These are phyloP conservation scores for Brachionus asplanchnoidis DNA, from an alignment of 1,140 invertebrate genomes.

Conservation along the genomic window DNA sequence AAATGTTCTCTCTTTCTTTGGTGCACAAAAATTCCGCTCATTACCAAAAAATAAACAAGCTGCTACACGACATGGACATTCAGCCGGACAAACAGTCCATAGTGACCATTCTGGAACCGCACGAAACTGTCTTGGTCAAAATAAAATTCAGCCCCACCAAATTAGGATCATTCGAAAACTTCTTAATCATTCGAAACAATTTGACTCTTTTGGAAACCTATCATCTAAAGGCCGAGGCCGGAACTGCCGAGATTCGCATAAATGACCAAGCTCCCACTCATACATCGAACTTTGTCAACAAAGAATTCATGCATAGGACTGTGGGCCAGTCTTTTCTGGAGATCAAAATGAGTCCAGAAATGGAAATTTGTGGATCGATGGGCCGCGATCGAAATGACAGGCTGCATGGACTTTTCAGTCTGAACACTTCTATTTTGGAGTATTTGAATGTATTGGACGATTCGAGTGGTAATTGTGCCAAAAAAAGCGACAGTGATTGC, in stretches of 20 bases:
- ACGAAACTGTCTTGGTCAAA: background rate
- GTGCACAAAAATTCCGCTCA: background rate
- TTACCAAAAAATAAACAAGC: background rate
- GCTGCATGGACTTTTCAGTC: background rate
- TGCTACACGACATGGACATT: background rate
- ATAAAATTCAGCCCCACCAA: slow-evolving; percentile 27
- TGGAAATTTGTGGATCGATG: background rate
- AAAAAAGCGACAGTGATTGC: background rate
- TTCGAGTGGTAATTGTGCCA: background rate
- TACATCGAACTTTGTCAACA: background rate
- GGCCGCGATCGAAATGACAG: background rate
- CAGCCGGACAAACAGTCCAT: background rate
- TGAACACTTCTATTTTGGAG: background rate
- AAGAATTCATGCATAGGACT: background rate
- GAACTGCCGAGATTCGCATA: background rate
- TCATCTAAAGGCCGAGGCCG: slow-evolving; percentile 18
- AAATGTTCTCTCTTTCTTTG: background rate
- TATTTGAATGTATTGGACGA: slow-evolving; percentile 27
- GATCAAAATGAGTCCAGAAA: background rate
- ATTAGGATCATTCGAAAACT: slow-evolving; percentile 6
- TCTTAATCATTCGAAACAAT: slow-evolving; percentile 13
- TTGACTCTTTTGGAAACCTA: background rate
- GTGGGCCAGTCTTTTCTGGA: background rate
- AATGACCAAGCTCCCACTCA: background rate
- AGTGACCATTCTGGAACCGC: background rate